phyloP scores from a whole-genome alignment of 2,113 vertebrate species.

The Stigmatopora nigra region DNA sequence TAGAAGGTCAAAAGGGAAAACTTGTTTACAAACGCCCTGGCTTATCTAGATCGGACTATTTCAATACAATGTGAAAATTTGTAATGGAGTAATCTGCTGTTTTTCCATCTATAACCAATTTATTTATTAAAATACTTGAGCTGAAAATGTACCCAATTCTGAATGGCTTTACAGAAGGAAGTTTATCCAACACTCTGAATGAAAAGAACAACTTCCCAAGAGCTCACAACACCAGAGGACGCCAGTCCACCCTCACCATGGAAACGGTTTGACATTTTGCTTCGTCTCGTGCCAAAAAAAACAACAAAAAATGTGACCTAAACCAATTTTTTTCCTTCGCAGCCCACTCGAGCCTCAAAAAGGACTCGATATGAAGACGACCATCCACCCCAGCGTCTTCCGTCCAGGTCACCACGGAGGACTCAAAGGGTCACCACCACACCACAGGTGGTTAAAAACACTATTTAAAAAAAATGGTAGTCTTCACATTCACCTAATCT shows the following conservation, averaged over 20 bases:
- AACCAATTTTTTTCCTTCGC: constrained; percentile 14
- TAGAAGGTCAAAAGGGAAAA: too few relatives aligned
- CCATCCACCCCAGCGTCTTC: constrained; percentile 64
- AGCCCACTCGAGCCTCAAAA: constrained; percentile 95
- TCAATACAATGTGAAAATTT: too few relatives aligned
- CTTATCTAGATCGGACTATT: too few relatives aligned
- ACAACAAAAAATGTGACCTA: too few relatives aligned
- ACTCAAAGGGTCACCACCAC: constrained; percentile 85
- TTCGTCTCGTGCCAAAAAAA: not conserved
- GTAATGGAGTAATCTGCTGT: too few relatives aligned
- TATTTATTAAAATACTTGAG: too few relatives aligned
- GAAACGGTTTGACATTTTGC: constrained; percentile 75
- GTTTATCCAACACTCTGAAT: constrained; percentile 93
- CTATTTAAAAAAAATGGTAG: too few relatives aligned
- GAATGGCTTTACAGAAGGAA: constrained; percentile 77
- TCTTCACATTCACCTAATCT: too few relatives aligned
- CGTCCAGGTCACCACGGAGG: constrained; percentile 87
- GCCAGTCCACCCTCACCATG: constrained; percentile 74
- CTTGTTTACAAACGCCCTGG: too few relatives aligned
- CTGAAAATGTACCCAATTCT: not conserved
- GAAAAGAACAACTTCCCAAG: constrained; percentile 91
- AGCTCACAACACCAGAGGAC: constrained; percentile 84
- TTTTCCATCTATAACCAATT: too few relatives aligned
- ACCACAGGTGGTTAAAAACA: constrained; percentile 76
- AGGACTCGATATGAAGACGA: constrained; percentile 90